These are phyloP conservation scores for Rhadina sibilatrix DNA, from an alignment of 2,113 vertebrate species.

Conservation along the genomic window DNA sequence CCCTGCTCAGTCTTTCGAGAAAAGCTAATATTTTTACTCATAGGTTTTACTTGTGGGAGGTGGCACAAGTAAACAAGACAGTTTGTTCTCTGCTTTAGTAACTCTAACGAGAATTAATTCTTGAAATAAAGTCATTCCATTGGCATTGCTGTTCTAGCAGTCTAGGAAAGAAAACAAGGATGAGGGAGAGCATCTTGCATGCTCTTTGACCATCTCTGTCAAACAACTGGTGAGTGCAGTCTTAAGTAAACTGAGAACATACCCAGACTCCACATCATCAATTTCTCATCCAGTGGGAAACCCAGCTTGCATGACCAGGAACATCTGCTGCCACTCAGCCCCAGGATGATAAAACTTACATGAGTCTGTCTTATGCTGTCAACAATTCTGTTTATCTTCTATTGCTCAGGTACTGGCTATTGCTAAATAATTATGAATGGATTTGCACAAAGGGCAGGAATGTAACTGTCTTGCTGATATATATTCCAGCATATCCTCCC, in stretches of 20 bases:
- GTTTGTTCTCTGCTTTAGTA: not conserved
- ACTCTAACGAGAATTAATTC: not conserved
- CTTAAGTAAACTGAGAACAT: slow-evolving; percentile 27
- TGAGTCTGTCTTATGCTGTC: not conserved
- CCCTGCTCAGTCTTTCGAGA: not conserved
- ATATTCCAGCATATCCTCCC: not conserved
- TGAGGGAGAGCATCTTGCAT: not conserved
- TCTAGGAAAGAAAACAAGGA: not conserved
- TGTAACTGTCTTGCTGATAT: not conserved
- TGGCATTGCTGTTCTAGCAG: not conserved
- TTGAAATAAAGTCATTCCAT: not conserved
- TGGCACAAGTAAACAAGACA: not conserved
- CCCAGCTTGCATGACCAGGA: not conserved
- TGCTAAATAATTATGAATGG: not conserved
- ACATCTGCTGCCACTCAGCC: slow-evolving; percentile 34
- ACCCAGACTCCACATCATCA: slow-evolving; percentile 35
- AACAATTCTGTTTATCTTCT: not conserved
- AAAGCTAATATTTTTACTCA: not conserved
- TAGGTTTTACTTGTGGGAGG: not conserved
- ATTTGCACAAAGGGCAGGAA: not conserved
- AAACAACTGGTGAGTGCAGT: not conserved
- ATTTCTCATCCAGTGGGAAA: slow-evolving; percentile 9
- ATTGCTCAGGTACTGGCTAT: not conserved
- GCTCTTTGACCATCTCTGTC: not conserved
- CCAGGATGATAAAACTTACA: not conserved